Evolutionary conservation across 2,113 vertebrate genomes (phyloP).

Genomic region (Microcebus murinus): DNA sequence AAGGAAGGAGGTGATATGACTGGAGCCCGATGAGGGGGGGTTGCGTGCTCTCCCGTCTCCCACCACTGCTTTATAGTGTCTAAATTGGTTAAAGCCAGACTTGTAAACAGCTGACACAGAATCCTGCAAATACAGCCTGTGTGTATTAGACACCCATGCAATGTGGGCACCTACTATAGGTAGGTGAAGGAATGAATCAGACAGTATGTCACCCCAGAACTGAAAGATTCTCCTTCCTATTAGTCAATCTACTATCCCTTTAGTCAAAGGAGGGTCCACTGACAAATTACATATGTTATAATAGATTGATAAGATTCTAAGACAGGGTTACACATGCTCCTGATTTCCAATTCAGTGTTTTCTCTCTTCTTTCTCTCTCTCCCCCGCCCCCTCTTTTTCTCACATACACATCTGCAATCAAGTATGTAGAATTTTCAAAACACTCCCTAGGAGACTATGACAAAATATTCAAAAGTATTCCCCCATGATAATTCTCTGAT

Average conservation of each 20-base stretch:
- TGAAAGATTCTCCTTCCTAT: not conserved
- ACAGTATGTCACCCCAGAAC: not conserved
- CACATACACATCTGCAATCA: not conserved
- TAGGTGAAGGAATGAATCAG: not conserved
- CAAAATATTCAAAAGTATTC: not conserved
- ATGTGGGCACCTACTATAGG: not conserved
- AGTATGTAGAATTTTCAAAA: not conserved
- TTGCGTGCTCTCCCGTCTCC: not conserved
- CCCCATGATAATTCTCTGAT: not conserved
- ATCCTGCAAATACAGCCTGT: not conserved
- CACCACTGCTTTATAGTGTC: not conserved
- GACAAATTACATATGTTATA: not conserved
- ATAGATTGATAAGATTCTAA: not conserved
- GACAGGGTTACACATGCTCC: not conserved
- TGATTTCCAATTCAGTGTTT: not conserved
- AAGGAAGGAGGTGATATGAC: not conserved
- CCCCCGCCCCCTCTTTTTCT: not conserved
- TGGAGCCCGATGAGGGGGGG: rapidly evolving
- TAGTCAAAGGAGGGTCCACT: not conserved
- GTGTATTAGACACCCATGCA: not conserved
- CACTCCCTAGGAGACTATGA: not conserved
- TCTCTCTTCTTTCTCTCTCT: too few species aligned
- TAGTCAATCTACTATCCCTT: not conserved
- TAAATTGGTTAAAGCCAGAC: not conserved
- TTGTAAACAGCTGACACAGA: not conserved